These are phyloP conservation scores for Seriola aureovittata DNA, from an alignment of 2,113 vertebrate species.

Conservation along the genomic window DNA sequence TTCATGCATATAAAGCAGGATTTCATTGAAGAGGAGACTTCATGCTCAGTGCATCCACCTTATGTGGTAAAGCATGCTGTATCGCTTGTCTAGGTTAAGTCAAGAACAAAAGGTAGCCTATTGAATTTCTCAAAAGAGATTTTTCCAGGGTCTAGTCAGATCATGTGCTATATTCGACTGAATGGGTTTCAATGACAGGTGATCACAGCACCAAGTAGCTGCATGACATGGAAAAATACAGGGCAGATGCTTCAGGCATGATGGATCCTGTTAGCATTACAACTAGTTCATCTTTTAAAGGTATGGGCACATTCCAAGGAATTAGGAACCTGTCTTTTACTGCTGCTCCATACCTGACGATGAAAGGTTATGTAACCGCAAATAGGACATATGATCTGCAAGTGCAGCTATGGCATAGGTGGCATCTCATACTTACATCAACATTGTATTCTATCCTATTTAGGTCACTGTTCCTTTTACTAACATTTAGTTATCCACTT, in stretches of 20 bases:
- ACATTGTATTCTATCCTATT: background rate
- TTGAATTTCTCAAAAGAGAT: background rate
- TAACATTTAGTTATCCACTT: background rate
- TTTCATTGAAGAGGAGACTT: background rate
- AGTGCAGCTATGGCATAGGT: background rate
- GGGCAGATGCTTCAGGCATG: background rate
- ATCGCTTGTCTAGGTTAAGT: background rate
- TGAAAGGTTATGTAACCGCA: background rate
- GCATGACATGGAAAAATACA: background rate
- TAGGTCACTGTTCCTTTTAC: background rate
- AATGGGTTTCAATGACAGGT: background rate
- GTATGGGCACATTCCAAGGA: background rate
- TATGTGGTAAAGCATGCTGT: background rate
- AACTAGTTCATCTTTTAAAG: conserved; percentile 6
- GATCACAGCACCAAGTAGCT: background rate
- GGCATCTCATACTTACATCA: background rate
- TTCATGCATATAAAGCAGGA: background rate
- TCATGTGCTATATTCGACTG: background rate
- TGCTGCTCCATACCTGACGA: background rate
- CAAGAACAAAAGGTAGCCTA: background rate
- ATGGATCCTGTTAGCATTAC: background rate
- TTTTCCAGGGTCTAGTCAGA: background rate
- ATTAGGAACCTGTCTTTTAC: background rate
- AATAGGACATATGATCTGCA: background rate
- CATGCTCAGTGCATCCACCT: background rate